Evolutionary conservation across 2,888 invertebrate genomes (phyloP).

Genomic region (Ochropleura leucogaster): DNA sequence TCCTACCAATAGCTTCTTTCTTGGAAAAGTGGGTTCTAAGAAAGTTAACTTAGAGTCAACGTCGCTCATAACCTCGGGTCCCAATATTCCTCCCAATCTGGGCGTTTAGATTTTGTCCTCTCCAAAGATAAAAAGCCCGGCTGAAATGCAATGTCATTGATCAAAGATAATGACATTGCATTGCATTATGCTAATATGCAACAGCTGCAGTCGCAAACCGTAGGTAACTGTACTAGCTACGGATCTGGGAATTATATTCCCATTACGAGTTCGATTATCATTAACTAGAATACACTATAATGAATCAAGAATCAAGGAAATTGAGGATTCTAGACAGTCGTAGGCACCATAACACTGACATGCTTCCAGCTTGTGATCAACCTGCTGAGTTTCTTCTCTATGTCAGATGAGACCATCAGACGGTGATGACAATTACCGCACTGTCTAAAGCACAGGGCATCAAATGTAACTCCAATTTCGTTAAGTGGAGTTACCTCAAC

Average conservation of each 20-base stretch:
- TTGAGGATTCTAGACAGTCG: not conserved
- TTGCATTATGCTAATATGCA: slow-evolving; percentile 11
- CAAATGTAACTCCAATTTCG: not conserved
- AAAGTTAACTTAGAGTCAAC: not conserved
- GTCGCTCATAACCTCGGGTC: not conserved
- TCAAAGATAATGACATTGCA: not conserved
- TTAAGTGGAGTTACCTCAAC: too few relatives aligned
- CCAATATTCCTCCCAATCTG: not conserved
- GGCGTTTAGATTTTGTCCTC: not conserved
- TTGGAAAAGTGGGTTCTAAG: slow-evolving; percentile 2
- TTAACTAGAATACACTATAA: slow-evolving; percentile 26
- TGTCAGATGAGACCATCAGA: too few relatives aligned
- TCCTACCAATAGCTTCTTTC: not conserved
- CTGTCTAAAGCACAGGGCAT: not conserved
- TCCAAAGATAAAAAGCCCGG: not conserved
- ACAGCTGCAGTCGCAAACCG: slow-evolving; percentile 22
- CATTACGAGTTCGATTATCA: slow-evolving; percentile 36
- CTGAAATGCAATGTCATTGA: not conserved
- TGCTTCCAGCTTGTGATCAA: not conserved
- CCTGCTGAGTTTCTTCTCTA: not conserved
- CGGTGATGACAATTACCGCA: not conserved
- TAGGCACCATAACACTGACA: not conserved
- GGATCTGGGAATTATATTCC: slow-evolving; percentile 45
- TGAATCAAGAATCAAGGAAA: not conserved
- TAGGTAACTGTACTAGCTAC: slow-evolving; percentile 21